Evolutionary conservation across 2,888 invertebrate species (phyloP), one percentile per base, ranked within the genome.

Genomic region (Andrena camellia): DNA sequence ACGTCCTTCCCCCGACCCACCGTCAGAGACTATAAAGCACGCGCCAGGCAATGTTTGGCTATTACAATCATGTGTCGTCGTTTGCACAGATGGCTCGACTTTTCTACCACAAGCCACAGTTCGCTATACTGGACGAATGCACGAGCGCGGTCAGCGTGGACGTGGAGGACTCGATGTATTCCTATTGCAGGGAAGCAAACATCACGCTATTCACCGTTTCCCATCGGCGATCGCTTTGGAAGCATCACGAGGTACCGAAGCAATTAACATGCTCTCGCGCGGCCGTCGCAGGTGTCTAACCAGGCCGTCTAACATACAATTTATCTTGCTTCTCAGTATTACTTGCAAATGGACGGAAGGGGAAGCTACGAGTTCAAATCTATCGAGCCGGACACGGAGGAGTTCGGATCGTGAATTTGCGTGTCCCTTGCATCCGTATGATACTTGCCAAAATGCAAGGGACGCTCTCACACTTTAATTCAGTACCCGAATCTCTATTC

Each of bases 141-240:
- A 99, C 99, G 0, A 99, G 98, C 93, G 99, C 99, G 0, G 99
- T 99, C 0, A 99, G 99, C 67, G 98, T 99, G 0, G 99, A 99
- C 94, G 99, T 99, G 0, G 99, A 99, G 94, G 99, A 99, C 35
- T 97, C 97, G 87, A 99, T 99, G 98, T 99, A 99, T 93, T 97
- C 97, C 89, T 98, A 99, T 94, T 99, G 99, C 92, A 95, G 97
- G 90, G 94, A 96, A 94, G 96, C 96, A 89, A 97, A 97, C 76
- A 99, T 99, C 92, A 98, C 99, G 0, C 95, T 99, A 48, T 98
- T 99, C 94, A 99, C 99, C 0, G 99, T 99, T 35, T 99, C 99
- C 0, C 99, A 99, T 94, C 96, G 99, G 88, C 98, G 98, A 93
- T 99, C 99, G 0, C 95, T 99, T n/a, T 99, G 99, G 99, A 97